phyloP scores from a whole-genome alignment of 2,797 vertebrate genomes.

The Octomys mimax region DNA sequence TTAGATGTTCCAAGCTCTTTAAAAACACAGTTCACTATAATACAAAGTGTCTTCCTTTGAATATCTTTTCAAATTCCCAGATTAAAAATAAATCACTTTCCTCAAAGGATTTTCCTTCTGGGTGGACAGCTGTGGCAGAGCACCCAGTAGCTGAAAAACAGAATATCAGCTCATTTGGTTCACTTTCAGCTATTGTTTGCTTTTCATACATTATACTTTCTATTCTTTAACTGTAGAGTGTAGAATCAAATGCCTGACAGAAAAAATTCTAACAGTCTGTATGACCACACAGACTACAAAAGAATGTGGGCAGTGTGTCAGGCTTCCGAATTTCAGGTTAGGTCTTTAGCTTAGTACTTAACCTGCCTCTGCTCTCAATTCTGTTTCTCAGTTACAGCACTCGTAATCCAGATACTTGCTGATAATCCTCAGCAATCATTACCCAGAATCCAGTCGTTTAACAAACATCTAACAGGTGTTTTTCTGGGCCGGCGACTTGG shows the following conservation, averaged over 20 bases:
- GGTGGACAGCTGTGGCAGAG: neutral
- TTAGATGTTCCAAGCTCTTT: neutral
- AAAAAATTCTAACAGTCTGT: neutral
- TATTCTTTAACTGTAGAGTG: neutral
- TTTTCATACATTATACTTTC: conserved; percentile 33
- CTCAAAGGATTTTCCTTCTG: neutral
- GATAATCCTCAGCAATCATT: neutral
- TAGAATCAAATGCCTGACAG: neutral
- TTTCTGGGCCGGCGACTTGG: neutral
- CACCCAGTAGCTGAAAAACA: neutral
- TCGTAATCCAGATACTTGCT: neutral
- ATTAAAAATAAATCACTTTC: conserved; percentile 35
- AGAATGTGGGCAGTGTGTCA: neutral
- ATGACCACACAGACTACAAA: neutral
- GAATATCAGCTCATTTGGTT: neutral
- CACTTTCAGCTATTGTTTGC: neutral
- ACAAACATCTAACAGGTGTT: neutral
- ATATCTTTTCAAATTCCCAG: neutral
- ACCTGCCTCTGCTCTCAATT: neutral
- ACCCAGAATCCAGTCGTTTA: neutral
- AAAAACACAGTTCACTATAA: conserved; percentile 16
- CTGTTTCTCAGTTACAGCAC: neutral
- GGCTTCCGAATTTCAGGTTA: conserved; percentile 6
- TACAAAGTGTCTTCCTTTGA: conserved; percentile 16
- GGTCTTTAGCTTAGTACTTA: neutral